phyloP scores from a whole-genome alignment of 92 coral and sea anemone species.

The Parazoanthus swiftii region DNA sequence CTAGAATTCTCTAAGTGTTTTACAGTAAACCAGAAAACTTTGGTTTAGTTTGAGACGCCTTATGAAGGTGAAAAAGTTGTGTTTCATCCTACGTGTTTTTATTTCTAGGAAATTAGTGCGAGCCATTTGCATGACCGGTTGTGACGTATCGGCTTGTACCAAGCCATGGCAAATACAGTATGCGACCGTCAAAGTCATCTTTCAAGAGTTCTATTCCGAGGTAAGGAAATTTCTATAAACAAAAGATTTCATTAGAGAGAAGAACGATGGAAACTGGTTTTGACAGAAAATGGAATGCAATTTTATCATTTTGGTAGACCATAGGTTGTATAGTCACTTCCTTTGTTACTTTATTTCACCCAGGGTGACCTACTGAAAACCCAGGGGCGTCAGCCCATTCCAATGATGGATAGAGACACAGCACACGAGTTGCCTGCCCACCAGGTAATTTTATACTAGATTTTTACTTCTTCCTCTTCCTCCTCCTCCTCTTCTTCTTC shows the following conservation, averaged over 20 bases:
- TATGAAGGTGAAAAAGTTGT: no score
- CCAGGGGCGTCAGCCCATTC: slow-evolving; percentile 95
- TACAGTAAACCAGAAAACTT: not conserved
- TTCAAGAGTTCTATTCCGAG: slow-evolving; percentile 98
- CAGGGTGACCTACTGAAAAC: slow-evolving; percentile 97
- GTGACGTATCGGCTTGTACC: slow-evolving; percentile 97
- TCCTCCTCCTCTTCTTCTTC: no score
- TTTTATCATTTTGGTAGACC: not conserved
- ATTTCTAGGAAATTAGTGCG: slow-evolving; percentile 80
- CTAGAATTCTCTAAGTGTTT: not conserved
- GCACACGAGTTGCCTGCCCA: slow-evolving; percentile 96
- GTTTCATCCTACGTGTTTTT: not conserved
- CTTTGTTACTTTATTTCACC: not conserved
- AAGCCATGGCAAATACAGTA: slow-evolving; percentile 97
- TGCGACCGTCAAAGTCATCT: slow-evolving; percentile 93
- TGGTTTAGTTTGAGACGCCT: no score
- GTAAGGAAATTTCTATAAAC: not conserved
- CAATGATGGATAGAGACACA: slow-evolving; percentile 98
- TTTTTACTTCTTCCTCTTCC: no score
- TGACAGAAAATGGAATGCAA: not conserved
- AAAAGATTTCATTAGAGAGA: not conserved
- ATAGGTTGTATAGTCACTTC: not conserved
- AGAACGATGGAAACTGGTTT: not conserved
- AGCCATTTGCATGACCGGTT: slow-evolving; percentile 97
- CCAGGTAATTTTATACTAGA: slow-evolving; percentile 60